Percentiles rank a stretch among this genome's conserved stretches.
Evolutionary conservation across 92 coral and sea anemone genomes (phyloP).

Genomic region (Siderastrea siderea): DNA sequence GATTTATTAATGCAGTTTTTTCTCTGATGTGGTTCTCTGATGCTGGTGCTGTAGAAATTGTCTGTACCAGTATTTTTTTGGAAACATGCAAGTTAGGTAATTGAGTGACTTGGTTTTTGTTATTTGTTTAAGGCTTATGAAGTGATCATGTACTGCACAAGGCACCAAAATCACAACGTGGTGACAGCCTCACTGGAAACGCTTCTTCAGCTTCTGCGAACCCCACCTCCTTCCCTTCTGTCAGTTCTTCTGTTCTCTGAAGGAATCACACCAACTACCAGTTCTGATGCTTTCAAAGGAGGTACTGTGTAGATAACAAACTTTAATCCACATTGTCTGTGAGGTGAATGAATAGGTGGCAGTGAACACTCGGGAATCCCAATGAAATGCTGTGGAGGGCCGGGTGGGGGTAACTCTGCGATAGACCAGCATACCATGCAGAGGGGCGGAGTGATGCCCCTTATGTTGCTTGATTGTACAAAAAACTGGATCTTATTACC

Average conservation of each 20-base stretch:
- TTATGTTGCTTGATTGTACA: too few relatives aligned
- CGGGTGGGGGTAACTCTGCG: too few relatives aligned
- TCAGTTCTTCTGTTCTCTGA: slow-evolving; percentile 76
- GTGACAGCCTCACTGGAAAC: slow-evolving; percentile 91
- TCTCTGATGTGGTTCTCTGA: too few relatives aligned
- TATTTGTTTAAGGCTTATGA: slow-evolving; percentile 77
- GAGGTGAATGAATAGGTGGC: too few relatives aligned
- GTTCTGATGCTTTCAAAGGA: slow-evolving; percentile 15
- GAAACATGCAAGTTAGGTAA: neutral
- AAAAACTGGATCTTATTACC: too few relatives aligned
- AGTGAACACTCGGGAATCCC: too few relatives aligned
- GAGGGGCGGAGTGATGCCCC: too few relatives aligned
- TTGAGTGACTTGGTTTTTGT: neutral
- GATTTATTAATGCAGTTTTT: too few relatives aligned
- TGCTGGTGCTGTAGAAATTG: too few relatives aligned
- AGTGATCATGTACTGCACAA: slow-evolving; percentile 92
- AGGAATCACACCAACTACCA: slow-evolving; percentile 84
- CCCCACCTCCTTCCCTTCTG: slow-evolving; percentile 91
- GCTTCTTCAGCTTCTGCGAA: slow-evolving; percentile 90
- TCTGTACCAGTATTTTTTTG: neutral
- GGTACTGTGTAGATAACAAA: neutral
- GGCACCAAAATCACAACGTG: slow-evolving; percentile 96
- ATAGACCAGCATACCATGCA: too few relatives aligned
- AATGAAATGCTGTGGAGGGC: too few relatives aligned
- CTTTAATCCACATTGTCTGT: too few relatives aligned